Conservation (phyloP, 2,797 vertebrate genomes). For the Pangasius djambal region DNA sequence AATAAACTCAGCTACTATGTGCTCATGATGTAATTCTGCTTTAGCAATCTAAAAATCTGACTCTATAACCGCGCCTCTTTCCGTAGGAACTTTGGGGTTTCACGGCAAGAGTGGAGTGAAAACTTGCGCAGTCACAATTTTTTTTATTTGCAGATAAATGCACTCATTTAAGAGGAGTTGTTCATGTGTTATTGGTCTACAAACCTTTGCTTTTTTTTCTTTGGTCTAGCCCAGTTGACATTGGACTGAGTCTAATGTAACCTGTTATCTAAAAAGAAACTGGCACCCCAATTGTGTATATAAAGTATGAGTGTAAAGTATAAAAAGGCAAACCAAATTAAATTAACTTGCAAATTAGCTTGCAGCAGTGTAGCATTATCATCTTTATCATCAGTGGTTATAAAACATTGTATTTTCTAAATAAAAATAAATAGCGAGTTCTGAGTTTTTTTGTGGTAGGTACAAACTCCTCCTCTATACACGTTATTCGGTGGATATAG, state of each 20-base stretch:
- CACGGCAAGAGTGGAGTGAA: neutral
- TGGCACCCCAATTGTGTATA: fast-evolving
- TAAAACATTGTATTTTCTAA: neutral
- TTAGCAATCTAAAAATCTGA: neutral
- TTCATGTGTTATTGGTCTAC: neutral
- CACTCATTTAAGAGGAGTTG: neutral
- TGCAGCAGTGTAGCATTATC: neutral
- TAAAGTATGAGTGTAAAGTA: neutral
- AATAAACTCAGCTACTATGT: neutral
- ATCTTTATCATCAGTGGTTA: neutral
- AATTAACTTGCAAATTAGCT: neutral
- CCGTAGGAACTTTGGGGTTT: neutral
- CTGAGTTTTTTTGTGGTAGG: neutral
- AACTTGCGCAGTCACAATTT: too few species aligned
- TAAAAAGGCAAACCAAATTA: neutral
- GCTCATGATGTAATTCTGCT: neutral
- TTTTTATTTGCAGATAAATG: neutral
- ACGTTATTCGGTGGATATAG: neutral
- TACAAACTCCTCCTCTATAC: neutral
- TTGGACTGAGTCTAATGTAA: neutral
- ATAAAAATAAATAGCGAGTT: neutral
- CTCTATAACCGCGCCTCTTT: neutral
- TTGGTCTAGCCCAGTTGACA: neutral
- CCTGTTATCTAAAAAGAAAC: neutral
- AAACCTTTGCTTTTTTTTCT: too few species aligned